These are phyloP conservation scores for Prorops nasuta DNA, from an alignment of 1,140 invertebrate species.

Conservation along the genomic window DNA sequence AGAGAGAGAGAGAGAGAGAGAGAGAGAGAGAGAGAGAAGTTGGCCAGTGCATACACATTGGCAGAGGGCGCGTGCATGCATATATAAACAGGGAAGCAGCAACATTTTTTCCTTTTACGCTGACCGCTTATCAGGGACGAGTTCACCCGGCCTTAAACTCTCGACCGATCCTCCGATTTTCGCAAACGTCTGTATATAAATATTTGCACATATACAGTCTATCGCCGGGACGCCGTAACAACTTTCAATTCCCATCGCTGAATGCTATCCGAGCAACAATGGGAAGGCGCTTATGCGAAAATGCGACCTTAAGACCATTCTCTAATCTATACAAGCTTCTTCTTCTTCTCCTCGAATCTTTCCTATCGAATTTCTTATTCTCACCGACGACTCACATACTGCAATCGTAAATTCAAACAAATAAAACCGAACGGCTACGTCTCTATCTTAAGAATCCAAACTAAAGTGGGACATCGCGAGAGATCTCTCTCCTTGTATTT, in stretches of 20 bases:
- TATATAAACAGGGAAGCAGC: neutral
- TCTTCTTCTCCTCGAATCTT: too few species aligned
- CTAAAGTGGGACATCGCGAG: too few species aligned
- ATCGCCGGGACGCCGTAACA: neutral
- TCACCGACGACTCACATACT: too few species aligned
- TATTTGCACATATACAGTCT: neutral
- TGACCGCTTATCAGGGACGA: slow-evolving; percentile 37
- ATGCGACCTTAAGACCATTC: neutral
- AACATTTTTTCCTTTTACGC: slow-evolving; percentile 25
- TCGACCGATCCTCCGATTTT: slow-evolving; percentile 21
- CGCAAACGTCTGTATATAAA: too few species aligned
- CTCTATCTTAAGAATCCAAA: too few species aligned
- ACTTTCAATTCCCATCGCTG: neutral
- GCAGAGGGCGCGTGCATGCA: too few species aligned
- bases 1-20: too few species aligned
- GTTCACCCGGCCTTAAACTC: slow-evolving; percentile 29
- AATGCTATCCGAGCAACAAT: neutral
- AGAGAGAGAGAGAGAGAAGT: slow-evolving; percentile 11
- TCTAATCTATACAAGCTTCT: too few species aligned
- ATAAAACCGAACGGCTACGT: too few species aligned
- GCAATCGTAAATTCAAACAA: too few species aligned
- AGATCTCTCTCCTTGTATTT: too few species aligned
- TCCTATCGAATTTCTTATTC: too few species aligned
- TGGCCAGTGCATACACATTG: slow-evolving; percentile 6
- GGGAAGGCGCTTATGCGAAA: neutral